These are phyloP conservation scores for Otis tarda DNA, from an alignment of 2,113 vertebrate genomes.

Conservation along the genomic window DNA sequence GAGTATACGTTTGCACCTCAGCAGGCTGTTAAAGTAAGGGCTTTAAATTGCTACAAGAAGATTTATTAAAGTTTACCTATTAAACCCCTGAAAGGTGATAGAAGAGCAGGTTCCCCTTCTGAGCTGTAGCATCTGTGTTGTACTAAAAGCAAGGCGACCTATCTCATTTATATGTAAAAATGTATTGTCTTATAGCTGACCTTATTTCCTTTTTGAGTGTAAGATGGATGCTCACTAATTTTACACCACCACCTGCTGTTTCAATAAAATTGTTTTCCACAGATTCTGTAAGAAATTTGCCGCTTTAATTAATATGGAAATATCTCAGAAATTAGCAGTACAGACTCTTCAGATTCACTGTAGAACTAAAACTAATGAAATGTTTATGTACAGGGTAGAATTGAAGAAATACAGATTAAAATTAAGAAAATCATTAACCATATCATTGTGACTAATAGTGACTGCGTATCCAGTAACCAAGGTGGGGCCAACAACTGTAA, in stretches of 20 bases:
- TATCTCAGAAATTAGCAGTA: slow-evolving; percentile 10
- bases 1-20: not conserved
- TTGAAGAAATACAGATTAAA: slow-evolving; percentile 4
- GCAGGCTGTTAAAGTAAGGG: not conserved
- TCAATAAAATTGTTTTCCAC: slow-evolving; percentile 19
- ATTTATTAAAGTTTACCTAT: not conserved
- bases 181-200: not conserved
- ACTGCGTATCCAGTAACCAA: not conserved
- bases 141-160: not conserved
- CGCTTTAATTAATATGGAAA: slow-evolving; percentile 32
- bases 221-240: slow-evolving; percentile 23
- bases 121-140: not conserved
- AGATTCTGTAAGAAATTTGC: slow-evolving; percentile 11
- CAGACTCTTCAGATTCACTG: not conserved
- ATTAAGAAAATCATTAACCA: not conserved
- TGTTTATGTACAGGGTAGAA: not conserved
- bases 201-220: slow-evolving; percentile 6
- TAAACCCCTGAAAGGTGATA: not conserved
- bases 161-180: not conserved
- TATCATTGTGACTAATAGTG: not conserved
- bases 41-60: not conserved
- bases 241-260: not conserved
- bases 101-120: not conserved
- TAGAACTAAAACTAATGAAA: slow-evolving; percentile 10
- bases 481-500: not conserved